phyloP scores from a whole-genome alignment of 92 coral and sea anemone species.

The Umimayanthus chanpuru region DNA sequence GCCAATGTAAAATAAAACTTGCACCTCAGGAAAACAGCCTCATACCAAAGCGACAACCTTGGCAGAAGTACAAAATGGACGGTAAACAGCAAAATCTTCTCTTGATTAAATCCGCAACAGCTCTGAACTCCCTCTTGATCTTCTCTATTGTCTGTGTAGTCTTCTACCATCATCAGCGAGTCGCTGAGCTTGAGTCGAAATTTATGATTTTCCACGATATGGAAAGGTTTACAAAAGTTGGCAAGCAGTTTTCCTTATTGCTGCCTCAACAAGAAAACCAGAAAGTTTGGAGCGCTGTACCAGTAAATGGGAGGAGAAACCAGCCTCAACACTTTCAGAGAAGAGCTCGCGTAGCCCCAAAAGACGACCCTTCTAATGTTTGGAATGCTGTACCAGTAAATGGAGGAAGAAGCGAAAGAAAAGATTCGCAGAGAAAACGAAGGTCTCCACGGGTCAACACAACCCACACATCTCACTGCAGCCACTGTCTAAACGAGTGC shows the following conservation, averaged over 20 bases:
- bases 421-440: neutral
- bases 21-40: neutral
- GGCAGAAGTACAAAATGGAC: neutral
- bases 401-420: neutral
- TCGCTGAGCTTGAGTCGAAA: neutral
- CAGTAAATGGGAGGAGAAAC: too few species aligned
- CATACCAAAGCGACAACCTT: neutral
- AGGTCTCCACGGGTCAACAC: neutral
- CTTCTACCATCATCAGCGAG: conserved; percentile 3
- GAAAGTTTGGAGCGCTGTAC: too few species aligned
- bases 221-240: neutral
- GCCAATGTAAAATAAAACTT: neutral
- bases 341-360: neutral
- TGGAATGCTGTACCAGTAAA: neutral
- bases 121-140: neutral
- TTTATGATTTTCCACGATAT: neutral
- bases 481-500: neutral
- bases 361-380: neutral
- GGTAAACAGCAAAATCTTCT: neutral
- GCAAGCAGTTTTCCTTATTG: neutral
- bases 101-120: conserved; percentile 8
- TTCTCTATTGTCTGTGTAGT: neutral
- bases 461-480: neutral
- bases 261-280: neutral
- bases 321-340: neutral